Evolutionary conservation across 2,888 invertebrate genomes (phyloP).

Genomic region (Diaperis boleti): DNA sequence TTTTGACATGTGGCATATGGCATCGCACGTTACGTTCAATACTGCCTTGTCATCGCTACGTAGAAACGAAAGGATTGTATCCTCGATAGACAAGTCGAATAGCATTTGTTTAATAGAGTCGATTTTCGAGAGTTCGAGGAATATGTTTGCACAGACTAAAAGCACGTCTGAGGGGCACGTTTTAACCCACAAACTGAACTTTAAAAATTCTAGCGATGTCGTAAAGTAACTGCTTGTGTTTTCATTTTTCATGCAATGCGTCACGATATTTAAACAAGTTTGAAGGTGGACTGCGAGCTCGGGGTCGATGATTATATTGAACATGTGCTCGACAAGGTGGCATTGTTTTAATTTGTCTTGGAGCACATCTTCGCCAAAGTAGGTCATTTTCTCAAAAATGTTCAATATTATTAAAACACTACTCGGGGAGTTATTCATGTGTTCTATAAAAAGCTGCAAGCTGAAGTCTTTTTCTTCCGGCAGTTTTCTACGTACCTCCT

Average conservation of each 20-base stretch:
- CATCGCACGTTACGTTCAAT: constrained; percentile 54
- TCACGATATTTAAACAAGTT: constrained; percentile 51
- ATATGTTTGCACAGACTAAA: constrained; percentile 47
- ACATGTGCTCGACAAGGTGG: constrained; percentile 53
- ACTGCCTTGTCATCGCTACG: constrained; percentile 51
- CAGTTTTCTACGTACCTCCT: constrained; percentile 49
- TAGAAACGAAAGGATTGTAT: constrained; percentile 54
- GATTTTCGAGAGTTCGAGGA: constrained; percentile 52
- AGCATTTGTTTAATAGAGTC: constrained; percentile 54
- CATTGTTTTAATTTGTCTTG: constrained; percentile 49
- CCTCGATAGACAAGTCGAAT: constrained; percentile 58
- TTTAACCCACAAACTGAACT: constrained; percentile 57
- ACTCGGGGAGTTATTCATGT: constrained; percentile 45
- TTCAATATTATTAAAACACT: constrained; percentile 47
- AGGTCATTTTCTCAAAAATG: constrained; percentile 52
- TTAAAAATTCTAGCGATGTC: constrained; percentile 55
- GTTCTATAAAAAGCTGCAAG: constrained; percentile 45
- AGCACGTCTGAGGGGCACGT: constrained; percentile 51
- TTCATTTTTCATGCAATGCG: constrained; percentile 54
- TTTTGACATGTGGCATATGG: constrained; percentile 55
- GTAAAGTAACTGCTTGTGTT: constrained; percentile 55
- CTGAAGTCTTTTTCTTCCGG: constrained; percentile 51
- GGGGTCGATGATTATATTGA: constrained; percentile 52
- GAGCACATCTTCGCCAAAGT: constrained; percentile 50
- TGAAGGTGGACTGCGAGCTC: constrained; percentile 39